A percentile compares a stretch with the other conserved stretches of the same genome.
These are phyloP conservation scores for Phragmatobia fuliginosa DNA, from an alignment of 2,888 invertebrate species.

Conservation along the genomic window DNA sequence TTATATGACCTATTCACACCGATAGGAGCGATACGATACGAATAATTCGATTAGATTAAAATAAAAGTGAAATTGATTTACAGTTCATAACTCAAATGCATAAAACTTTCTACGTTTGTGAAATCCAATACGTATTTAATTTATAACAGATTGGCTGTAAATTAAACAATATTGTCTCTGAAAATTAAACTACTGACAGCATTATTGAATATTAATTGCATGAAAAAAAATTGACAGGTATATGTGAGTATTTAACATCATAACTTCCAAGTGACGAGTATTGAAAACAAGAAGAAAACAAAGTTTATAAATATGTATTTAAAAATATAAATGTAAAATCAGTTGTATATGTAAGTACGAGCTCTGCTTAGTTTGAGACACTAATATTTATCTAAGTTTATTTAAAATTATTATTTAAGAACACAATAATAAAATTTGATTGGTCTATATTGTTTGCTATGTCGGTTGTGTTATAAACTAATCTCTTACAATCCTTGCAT, in stretches of 20 bases:
- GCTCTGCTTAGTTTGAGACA: too few relatives aligned
- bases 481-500: not conserved
- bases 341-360: too few relatives aligned
- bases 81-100: not conserved
- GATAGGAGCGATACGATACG: too few relatives aligned
- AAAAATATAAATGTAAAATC: too few relatives aligned
- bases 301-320: too few relatives aligned
- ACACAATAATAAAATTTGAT: not conserved
- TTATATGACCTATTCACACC: not conserved
- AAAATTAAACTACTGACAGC: not conserved
- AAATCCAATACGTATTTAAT: constrained; percentile 1
- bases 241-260: too few relatives aligned
- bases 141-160: not conserved
- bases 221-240: not conserved
- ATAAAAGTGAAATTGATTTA: not conserved
- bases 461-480: not conserved
- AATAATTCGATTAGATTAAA: not conserved
- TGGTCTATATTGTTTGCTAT: not conserved
- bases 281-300: too few relatives aligned
- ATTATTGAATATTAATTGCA: not conserved
- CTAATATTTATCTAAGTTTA: too few relatives aligned
- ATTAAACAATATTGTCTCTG: not conserved
- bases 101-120: constrained; percentile 9
- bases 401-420: too few relatives aligned
- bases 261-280: too few relatives aligned